phyloP scores from a whole-genome alignment of 1,140 invertebrate species.

The Heliconius eleuchia region DNA sequence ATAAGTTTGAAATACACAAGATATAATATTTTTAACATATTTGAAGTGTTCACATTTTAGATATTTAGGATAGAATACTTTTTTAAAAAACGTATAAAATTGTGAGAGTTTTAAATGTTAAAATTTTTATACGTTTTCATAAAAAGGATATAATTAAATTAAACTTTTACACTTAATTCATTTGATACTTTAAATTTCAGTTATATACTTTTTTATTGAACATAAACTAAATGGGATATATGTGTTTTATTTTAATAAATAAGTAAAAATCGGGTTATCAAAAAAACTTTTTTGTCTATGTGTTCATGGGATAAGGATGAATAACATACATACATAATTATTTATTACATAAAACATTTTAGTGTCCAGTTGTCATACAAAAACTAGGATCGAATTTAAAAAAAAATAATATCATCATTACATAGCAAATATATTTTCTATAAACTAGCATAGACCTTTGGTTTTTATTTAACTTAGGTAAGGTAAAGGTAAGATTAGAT shows the following conservation, averaged over 20 bases:
- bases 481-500: neutral
- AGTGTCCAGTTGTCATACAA: neutral
- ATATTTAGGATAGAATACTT: too few species aligned
- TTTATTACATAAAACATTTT: neutral
- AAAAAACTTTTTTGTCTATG: neutral
- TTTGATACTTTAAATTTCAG: too few species aligned
- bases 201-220: neutral
- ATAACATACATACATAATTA: neutral
- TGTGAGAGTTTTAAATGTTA: too few species aligned
- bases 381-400: neutral
- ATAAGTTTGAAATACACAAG: too few species aligned
- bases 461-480: neutral
- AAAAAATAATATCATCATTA: neutral
- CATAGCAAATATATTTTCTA: neutral
- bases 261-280: neutral
- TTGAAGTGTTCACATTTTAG: too few species aligned
- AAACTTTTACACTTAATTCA: too few species aligned
- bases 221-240: neutral
- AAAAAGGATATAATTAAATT: too few species aligned
- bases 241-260: neutral
- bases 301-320: conserved; percentile 11
- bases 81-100: too few species aligned
- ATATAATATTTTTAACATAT: too few species aligned
- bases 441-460: neutral
- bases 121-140: too few species aligned